phyloP scores from a whole-genome alignment of 2,113 vertebrate species.

The Shinisaurus crocodilurus region DNA sequence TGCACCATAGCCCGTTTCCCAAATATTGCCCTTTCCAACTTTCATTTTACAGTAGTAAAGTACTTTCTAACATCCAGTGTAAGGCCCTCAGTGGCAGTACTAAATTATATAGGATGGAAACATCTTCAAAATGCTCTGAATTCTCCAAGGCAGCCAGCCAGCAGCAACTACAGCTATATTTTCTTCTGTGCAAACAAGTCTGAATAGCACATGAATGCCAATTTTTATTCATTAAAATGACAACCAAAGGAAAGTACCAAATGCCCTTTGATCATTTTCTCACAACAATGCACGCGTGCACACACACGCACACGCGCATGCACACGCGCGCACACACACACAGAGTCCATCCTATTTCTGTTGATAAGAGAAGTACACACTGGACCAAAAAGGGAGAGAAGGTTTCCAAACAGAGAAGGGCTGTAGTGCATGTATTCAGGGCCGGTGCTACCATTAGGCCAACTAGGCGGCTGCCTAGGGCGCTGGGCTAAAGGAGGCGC shows the following conservation, averaged over 20 bases:
- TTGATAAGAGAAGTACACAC: conserved; percentile 34
- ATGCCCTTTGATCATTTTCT: conserved; percentile 37
- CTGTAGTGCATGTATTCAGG: not conserved
- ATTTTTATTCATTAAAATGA: conserved; percentile 4
- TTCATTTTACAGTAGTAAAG: not conserved
- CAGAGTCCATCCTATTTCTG: not conserved
- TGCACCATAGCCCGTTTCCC: too few relatives aligned
- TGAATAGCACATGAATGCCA: not conserved
- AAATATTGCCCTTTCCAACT: not conserved
- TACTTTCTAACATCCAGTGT: conserved; percentile 23
- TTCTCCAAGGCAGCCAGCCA: conserved; percentile 29
- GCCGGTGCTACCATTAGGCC: too few relatives aligned
- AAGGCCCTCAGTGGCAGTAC: conserved; percentile 6
- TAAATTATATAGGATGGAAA: conserved; percentile 24
- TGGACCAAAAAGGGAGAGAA: not conserved
- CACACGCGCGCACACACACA: too few relatives aligned
- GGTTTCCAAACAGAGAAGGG: conserved; percentile 26
- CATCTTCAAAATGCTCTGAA: not conserved
- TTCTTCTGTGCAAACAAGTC: conserved; percentile 36
- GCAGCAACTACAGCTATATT: conserved; percentile 9
- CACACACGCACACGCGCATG: too few relatives aligned
- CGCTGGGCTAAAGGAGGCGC: too few relatives aligned
- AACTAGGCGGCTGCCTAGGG: too few relatives aligned
- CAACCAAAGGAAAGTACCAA: conserved; percentile 8
- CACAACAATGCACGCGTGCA: not conserved